Base-by-base conservation (phyloP, 1,140 invertebrate genomes). In the Acromyrmex heyeri region DNA sequence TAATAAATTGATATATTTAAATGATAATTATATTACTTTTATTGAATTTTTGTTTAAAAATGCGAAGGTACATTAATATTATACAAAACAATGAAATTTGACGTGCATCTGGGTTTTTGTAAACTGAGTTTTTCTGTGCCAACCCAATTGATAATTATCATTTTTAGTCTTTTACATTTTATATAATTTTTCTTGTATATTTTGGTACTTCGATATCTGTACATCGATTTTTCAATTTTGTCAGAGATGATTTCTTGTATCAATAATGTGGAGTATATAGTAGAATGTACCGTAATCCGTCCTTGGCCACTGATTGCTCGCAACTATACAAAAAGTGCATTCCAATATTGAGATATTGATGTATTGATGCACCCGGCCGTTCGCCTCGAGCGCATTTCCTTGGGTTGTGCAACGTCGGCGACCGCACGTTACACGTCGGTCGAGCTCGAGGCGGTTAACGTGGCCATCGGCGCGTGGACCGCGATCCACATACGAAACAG, bases 401-500 rank as follows among this genome's bases (percentile, higher is more conserved):
- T 38, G 50, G 75, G 79, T 87, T 88, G 90, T 91, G 90, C 77
- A 91, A 91, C 34, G 53, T 59, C 53, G 78, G 34, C 83, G 70
- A 91, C 83, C 81, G 27, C 10, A 69, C 38, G 81, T 78, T 30
- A 18, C 12, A 67, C 38, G 77, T 76, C n/a, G 62, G 77, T 69
- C 77, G 48, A 44, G 85, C 86, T 92, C 69, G 27, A 94, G 93
- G 92, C 92, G 89, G 93, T 93, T 94, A 95, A 92, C 91, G 92
- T 90, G 93, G 85, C 91, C 94, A 94, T 92, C 95, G 93, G 92
- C 93, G 94, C 95, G 93, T 95, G 93, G 87, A 94, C 78, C 65
- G 85, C 94, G 95, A 95, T 95, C 95, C 94, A 95, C 94, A 95
- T 95, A 95, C 93, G 94, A 95, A 95, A 95, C 95, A 95, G 94